Conservation (phyloP, 1,140 invertebrate genomes). For the Rhagoletis pomonella region DNA sequence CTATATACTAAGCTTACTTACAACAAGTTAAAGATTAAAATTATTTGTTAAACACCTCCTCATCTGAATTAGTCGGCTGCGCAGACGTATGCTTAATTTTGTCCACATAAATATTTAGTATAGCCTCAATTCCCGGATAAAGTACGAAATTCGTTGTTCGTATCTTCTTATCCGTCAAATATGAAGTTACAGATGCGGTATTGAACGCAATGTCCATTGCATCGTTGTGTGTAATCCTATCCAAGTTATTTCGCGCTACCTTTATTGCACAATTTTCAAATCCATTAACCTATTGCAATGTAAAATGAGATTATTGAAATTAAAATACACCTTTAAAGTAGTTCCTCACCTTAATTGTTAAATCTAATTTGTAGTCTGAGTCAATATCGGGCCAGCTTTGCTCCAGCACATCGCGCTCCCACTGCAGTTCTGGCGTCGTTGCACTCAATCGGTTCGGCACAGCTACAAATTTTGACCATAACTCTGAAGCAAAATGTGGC, state of each 20-base stretch:
- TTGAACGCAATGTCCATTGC: constrained; percentile 77
- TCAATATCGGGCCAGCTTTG: constrained; percentile 91
- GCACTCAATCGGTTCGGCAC: constrained; percentile 77
- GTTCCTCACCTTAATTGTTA: constrained; percentile 78
- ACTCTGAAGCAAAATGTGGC: constrained; percentile 92
- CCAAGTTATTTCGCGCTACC: constrained; percentile 75
- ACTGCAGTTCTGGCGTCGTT: constrained; percentile 77
- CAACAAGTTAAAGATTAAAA: not conserved
- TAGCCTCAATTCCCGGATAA: constrained; percentile 71
- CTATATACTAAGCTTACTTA: constrained; percentile 29
- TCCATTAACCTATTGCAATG: constrained; percentile 76
- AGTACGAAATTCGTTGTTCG: constrained; percentile 69
- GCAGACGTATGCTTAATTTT: constrained; percentile 59
- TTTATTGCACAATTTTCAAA: constrained; percentile 75
- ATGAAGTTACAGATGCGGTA: constrained; percentile 72
- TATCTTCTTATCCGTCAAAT: constrained; percentile 70
- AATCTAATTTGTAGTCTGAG: constrained; percentile 80
- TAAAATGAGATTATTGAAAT: constrained; percentile 5
- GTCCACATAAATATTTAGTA: constrained; percentile 71
- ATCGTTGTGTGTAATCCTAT: constrained; percentile 76
- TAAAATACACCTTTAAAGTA: not conserved
- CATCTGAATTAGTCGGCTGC: constrained; percentile 17
- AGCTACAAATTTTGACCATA: constrained; percentile 87
- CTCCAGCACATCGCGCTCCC: constrained; percentile 80
- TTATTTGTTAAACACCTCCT: constrained; percentile 52